Percentiles rank a stretch among this genome's conserved stretches.
These are phyloP conservation scores for Drosophila serrata DNA, from an alignment of 1,140 invertebrate genomes.

Conservation along the genomic window DNA sequence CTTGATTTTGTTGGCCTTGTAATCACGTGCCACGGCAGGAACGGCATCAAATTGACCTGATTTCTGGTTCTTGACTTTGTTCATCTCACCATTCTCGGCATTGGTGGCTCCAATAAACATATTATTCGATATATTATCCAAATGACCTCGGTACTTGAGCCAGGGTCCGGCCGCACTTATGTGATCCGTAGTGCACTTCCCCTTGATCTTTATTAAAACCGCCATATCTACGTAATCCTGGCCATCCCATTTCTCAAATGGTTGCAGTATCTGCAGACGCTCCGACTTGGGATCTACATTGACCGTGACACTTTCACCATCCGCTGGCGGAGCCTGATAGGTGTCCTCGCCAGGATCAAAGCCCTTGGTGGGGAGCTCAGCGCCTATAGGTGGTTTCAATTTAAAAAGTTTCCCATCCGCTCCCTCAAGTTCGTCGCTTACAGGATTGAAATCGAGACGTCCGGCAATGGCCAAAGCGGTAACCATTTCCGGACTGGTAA, in stretches of 20 bases:
- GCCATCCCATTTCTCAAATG: constrained; percentile 98
- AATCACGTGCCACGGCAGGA: constrained; percentile 96
- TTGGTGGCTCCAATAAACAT: constrained; percentile 99
- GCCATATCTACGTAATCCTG: constrained; percentile 96
- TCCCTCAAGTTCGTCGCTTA: constrained; percentile 93
- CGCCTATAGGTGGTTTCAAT: constrained; percentile 94
- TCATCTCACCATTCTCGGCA: constrained; percentile 97
- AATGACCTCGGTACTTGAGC: constrained; percentile 99
- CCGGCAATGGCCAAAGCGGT: constrained; percentile 97
- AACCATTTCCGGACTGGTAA: constrained; percentile 98
- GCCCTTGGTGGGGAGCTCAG: constrained; percentile 96
- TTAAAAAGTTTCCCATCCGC: constrained; percentile 96
- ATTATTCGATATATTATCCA: constrained; percentile 99
- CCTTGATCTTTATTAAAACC: constrained; percentile 98
- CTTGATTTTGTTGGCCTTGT: constrained; percentile 95
- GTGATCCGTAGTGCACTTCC: constrained; percentile 99
- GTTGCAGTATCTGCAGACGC: constrained; percentile 95
- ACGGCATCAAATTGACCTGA: constrained; percentile 95
- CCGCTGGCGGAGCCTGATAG: constrained; percentile 94
- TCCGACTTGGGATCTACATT: constrained; percentile 96
- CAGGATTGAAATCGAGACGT: constrained; percentile 97
- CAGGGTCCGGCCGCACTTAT: constrained; percentile 99
- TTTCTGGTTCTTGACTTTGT: constrained; percentile 97
- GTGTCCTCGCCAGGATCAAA: constrained; percentile 99
- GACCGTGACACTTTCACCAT: constrained; percentile 87